Percentiles rank a stretch among this genome's conserved stretches.
These are phyloP conservation scores for Bombus soroeensis DNA, from an alignment of 1,140 invertebrate genomes.

Conservation along the genomic window DNA sequence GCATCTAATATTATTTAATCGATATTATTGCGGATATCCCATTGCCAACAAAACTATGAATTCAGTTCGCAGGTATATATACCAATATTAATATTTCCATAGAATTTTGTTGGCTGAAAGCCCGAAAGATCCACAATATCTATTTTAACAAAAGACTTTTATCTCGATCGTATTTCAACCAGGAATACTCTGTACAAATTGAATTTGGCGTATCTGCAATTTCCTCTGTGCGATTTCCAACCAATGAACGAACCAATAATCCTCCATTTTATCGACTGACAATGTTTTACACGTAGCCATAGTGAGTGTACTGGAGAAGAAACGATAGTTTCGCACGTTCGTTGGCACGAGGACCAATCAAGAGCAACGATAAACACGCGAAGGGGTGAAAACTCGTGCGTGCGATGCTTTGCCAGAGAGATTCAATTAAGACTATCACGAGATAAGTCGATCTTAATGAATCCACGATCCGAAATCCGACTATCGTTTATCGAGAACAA, in stretches of 20 bases:
- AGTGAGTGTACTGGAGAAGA: neutral
- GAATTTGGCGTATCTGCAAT: neutral
- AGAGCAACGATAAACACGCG: slow-evolving; percentile 2
- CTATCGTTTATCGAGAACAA: neutral
- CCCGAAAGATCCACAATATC: neutral
- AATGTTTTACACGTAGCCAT: neutral
- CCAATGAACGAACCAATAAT: neutral
- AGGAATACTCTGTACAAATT: neutral
- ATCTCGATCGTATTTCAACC: slow-evolving; percentile 9
- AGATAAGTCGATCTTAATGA: slow-evolving; percentile 46
- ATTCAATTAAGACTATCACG: slow-evolving; percentile 55
- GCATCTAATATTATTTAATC: neutral
- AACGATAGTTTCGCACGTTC: slow-evolving; percentile 9
- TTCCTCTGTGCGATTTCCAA: neutral
- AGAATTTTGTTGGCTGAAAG: neutral
- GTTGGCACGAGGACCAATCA: slow-evolving; percentile 3
- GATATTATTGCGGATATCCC: neutral
- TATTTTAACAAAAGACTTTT: neutral
- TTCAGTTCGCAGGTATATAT: neutral
- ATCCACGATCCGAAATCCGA: neutral
- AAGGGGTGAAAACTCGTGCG: slow-evolving; percentile 32
- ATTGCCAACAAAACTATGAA: neutral
- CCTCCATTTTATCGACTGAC: neutral
- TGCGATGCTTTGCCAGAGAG: slow-evolving; percentile 22
- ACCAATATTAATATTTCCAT: neutral